Conservation (phyloP, 2,888 invertebrate genomes). For the Andrena bicolor region DNA sequence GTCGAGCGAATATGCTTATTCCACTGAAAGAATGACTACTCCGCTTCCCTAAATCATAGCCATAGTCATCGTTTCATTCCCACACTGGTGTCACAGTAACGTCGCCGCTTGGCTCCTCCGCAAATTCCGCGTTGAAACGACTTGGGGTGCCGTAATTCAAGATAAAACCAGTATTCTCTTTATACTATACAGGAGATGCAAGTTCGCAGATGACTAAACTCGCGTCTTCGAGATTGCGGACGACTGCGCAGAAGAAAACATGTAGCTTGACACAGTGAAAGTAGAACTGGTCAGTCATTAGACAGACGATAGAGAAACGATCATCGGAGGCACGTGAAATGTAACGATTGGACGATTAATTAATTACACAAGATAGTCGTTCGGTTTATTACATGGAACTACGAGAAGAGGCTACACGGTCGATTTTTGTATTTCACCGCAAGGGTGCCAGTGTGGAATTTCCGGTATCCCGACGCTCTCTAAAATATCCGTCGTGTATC, state of each 20-base stretch:
- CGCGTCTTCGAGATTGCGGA: no score
- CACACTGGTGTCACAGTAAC: slow-evolving; percentile 19
- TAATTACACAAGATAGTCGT: slow-evolving; percentile 59
- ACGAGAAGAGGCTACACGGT: slow-evolving; percentile 38
- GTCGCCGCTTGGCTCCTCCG: not conserved
- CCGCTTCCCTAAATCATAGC: slow-evolving; percentile 58
- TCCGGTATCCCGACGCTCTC: slow-evolving; percentile 2
- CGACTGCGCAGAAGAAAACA: no score
- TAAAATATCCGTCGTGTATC: slow-evolving; percentile 40
- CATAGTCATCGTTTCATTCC: slow-evolving; percentile 38
- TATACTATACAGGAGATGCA: no score
- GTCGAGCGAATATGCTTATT: slow-evolving; percentile 61
- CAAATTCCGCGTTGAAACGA: not conserved
- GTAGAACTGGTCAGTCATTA: no score
- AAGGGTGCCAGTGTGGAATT: not conserved
- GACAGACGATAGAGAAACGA: no score
- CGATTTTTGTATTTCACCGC: slow-evolving; percentile 62
- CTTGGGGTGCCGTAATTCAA: no score
- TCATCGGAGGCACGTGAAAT: slow-evolving; percentile 43
- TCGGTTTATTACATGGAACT: slow-evolving; percentile 33
- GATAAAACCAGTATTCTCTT: no score
- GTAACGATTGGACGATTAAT: slow-evolving; percentile 54
- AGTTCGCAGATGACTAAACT: no score
- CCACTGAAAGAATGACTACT: slow-evolving; percentile 58
- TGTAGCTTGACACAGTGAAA: no score